Evolutionary conservation across 2,113 vertebrate genomes (phyloP), one percentile per base, ranked within the genome.

Genomic region (Lota lota): DNA sequence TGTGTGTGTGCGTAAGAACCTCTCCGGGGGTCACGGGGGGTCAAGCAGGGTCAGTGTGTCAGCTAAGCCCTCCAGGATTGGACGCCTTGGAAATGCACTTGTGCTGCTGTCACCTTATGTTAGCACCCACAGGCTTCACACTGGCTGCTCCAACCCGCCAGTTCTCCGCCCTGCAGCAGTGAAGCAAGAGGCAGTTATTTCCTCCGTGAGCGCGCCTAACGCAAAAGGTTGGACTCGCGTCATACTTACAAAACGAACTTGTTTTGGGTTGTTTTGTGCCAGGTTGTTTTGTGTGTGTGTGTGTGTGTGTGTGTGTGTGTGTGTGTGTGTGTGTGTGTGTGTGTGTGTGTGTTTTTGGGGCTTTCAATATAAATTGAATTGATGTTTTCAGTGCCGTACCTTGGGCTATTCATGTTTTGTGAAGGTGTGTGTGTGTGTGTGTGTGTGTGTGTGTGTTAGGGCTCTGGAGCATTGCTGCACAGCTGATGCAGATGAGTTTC

Each of bases 31-130:
- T n/a, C 69, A 51, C 0, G 7, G 73, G 79, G 74, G 80, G 74
- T 79, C 70, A 79, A 78, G 40, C 70, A 33, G 22, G 83, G 80
- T 79, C 79, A 73, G 70, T 21, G 56, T 81, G 84, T 88, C 71
- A 57, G 78, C 72, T 28, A 68, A 74, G 69, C 63, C 72, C 69
- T 14, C 50, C 68, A 67, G 51, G 68, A 74, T 73, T 61, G 63
- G 66, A 71, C 12, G 59, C 61, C 75, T 76, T 72, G 18, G 51
- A 74, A 83, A 69, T 69, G 66, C 61, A 78, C 83, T 67, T 61
- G 71, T 60, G 67, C 21, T 6, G 40, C 69, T 74, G 70, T 83
- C 74, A 70, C 33, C 18, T 63, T 53, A 50, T 66, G 72, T 83
- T 74, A 75, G 73, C 70, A 61, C 64, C 67, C 58, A 7, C 64